phyloP scores from a whole-genome alignment of 1,140 invertebrate genomes.

The Solen grandis region DNA sequence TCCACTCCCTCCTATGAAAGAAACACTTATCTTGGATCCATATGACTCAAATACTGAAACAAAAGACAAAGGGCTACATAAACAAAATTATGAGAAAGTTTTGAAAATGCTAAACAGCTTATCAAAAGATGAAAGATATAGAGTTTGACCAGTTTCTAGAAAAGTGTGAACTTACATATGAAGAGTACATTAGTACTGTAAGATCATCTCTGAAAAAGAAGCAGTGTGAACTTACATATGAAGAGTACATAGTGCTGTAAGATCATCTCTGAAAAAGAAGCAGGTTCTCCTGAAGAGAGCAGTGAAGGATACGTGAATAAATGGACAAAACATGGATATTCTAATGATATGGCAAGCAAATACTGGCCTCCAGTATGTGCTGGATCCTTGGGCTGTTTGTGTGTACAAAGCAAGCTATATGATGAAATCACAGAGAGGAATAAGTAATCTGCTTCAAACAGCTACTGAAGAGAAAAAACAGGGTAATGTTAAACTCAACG shows the following conservation, averaged over 20 bases:
- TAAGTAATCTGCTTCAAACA: slow-evolving; percentile 19
- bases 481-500: slow-evolving; percentile 29
- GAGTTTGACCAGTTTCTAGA: slow-evolving; percentile 38
- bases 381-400: slow-evolving; percentile 55
- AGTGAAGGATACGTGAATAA: slow-evolving; percentile 41
- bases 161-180: slow-evolving; percentile 32
- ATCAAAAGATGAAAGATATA: slow-evolving; percentile 9
- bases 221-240: too few relatives aligned
- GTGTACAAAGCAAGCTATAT: slow-evolving; percentile 58
- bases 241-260: too few relatives aligned
- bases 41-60: slow-evolving; percentile 19
- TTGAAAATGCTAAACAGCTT: slow-evolving; percentile 12
- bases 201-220: slow-evolving; percentile 53
- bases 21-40: slow-evolving; percentile 57
- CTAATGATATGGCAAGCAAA: slow-evolving; percentile 58
- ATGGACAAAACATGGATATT: slow-evolving; percentile 45
- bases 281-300: slow-evolving; percentile 56
- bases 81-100: slow-evolving; percentile 31
- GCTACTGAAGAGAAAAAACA: slow-evolving; percentile 38
- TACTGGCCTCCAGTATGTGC: slow-evolving; percentile 50
- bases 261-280: slow-evolving; percentile 52
- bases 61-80: slow-evolving; percentile 7
- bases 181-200: slow-evolving; percentile 53
- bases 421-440: slow-evolving; percentile 59
- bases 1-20: slow-evolving; percentile 55